Conservation (phyloP, 2,113 vertebrate species). For the Lampris incognitus region DNA sequence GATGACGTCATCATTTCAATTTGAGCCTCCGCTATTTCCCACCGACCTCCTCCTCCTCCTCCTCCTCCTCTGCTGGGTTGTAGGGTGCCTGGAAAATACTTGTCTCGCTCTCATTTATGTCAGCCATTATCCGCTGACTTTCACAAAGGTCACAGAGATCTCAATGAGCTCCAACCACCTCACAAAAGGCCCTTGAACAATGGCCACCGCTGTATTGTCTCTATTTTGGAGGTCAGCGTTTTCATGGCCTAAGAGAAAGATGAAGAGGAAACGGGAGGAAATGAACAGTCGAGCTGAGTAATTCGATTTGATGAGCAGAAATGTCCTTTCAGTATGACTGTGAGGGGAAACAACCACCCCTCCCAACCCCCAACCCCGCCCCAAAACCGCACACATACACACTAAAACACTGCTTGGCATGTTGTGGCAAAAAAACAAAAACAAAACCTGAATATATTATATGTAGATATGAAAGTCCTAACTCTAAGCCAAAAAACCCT, state of each 20-base stretch:
- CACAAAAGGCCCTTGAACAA: constrained; percentile 35
- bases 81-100: constrained; percentile 19
- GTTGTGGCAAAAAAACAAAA: constrained; percentile 39
- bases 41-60: neutral
- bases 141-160: constrained; percentile 42
- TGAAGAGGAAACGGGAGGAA: constrained; percentile 46
- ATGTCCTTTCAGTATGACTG: constrained; percentile 67
- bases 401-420: neutral
- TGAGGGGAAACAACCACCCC: constrained; percentile 43
- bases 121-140: constrained; percentile 24
- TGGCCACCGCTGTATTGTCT: constrained; percentile 50
- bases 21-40: too few species aligned
- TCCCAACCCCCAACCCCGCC: neutral
- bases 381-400: constrained; percentile 4
- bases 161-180: constrained; percentile 31
- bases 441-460: neutral
- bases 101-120: neutral
- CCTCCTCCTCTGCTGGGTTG: constrained; percentile 16
- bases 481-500: too few species aligned
- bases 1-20: too few species aligned
- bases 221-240: constrained; percentile 56
- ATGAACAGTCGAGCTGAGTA: constrained; percentile 66
- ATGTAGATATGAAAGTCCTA: too few species aligned
- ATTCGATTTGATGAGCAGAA: constrained; percentile 69
- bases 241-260: constrained; percentile 44